These are phyloP conservation scores for Thunnus albacares DNA, from an alignment of 2,797 vertebrate species.

Conservation along the genomic window DNA sequence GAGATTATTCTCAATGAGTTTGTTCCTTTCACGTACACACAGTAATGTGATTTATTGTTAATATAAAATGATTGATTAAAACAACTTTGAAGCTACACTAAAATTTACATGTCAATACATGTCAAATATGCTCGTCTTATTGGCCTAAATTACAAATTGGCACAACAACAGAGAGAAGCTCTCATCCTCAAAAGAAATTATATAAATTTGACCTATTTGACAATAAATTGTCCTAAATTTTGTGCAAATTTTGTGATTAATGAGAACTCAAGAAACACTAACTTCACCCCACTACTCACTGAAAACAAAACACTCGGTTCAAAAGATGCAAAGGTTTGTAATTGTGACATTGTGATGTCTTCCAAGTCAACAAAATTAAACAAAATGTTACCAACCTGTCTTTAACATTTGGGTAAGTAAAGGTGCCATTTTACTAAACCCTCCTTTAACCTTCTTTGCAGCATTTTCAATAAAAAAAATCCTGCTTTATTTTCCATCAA, in stretches of 20 bases:
- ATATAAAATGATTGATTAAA: not conserved
- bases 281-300: not conserved
- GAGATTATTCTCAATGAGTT: not conserved
- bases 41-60: not conserved
- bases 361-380: not conserved
- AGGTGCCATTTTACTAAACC: conserved; percentile 1
- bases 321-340: not conserved
- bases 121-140: not conserved
- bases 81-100: not conserved
- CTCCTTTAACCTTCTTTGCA: conserved; percentile 1
- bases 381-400: not conserved
- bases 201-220: not conserved
- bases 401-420: not conserved
- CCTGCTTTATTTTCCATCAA: conserved; percentile 6
- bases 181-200: not conserved
- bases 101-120: not conserved
- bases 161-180: not conserved
- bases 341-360: not conserved
- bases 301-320: not conserved
- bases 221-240: not conserved
- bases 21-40: not conserved
- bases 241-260: not conserved
- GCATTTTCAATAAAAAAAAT: conserved; percentile 15
- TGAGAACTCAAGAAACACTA: too few species aligned
- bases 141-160: not conserved